These are phyloP conservation scores for Heliconius erato DNA, from an alignment of 2,888 invertebrate genomes.

Conservation along the genomic window DNA sequence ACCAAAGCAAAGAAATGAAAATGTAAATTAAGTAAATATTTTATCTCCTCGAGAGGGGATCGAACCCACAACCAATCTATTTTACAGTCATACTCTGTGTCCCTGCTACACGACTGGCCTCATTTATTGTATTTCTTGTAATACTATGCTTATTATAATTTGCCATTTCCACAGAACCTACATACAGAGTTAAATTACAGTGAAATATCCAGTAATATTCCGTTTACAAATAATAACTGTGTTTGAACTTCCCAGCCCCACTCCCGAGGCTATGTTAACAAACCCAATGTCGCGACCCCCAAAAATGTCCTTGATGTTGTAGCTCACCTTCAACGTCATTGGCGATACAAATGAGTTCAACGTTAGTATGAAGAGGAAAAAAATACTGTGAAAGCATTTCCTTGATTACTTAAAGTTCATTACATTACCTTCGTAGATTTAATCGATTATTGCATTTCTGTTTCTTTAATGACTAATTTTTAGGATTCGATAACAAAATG, in stretches of 20 bases:
- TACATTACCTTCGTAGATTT: background rate
- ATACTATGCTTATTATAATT: background rate
- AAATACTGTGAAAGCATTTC: background rate
- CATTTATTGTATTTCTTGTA: too few relatives aligned
- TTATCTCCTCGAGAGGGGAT: too few relatives aligned
- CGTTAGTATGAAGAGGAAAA: slow-evolving; percentile 24
- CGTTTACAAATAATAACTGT: background rate
- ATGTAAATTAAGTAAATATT: too few relatives aligned
- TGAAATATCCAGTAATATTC: background rate
- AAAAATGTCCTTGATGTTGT: slow-evolving; percentile 35
- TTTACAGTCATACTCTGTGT: too few relatives aligned
- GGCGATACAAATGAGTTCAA: slow-evolving; percentile 32
- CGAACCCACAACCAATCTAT: too few relatives aligned
- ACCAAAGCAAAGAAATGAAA: too few relatives aligned
- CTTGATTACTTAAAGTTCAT: background rate
- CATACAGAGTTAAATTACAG: background rate
- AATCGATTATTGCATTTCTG: too few relatives aligned
- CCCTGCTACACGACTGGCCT: too few relatives aligned
- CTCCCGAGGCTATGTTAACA: slow-evolving; percentile 16
- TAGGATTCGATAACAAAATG: too few relatives aligned
- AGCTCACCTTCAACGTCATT: slow-evolving; percentile 33
- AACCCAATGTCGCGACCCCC: slow-evolving; percentile 28
- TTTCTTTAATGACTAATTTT: too few relatives aligned
- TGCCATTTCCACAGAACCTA: background rate
- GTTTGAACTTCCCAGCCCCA: background rate